These are phyloP conservation scores for Oceanites oceanicus DNA, from an alignment of 2,113 vertebrate species.

Conservation along the genomic window DNA sequence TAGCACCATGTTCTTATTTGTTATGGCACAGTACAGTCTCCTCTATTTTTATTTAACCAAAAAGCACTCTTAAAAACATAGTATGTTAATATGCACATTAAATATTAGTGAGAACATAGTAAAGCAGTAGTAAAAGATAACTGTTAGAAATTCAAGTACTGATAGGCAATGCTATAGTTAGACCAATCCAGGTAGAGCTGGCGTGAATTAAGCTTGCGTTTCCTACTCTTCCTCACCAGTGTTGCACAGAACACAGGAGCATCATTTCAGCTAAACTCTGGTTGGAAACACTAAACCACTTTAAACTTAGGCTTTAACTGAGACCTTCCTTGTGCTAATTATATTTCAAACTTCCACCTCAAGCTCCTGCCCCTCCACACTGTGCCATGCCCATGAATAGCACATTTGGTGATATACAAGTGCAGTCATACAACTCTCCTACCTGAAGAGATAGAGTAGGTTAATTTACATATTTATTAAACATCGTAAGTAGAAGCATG, in stretches of 20 bases:
- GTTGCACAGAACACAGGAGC: neutral
- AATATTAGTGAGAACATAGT: neutral
- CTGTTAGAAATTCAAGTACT: neutral
- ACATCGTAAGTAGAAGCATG: neutral
- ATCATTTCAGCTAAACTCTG: neutral
- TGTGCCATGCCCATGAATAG: neutral
- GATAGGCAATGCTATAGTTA: neutral
- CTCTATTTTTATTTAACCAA: slow-evolving; percentile 50
- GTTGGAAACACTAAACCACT: neutral
- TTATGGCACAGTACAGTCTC: neutral
- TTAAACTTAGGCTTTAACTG: neutral
- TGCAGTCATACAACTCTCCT: neutral
- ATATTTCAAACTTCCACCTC: neutral
- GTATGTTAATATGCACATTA: slow-evolving; percentile 15
- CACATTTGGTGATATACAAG: neutral
- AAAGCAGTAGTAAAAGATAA: neutral
- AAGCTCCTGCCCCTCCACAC: neutral
- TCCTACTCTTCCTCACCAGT: neutral
- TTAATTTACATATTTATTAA: slow-evolving; percentile 19
- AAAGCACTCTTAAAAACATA: neutral
- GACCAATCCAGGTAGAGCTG: neutral
- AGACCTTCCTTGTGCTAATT: neutral
- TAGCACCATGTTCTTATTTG: slow-evolving; percentile 31
- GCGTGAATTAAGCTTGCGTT: neutral
- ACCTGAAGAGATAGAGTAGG: neutral